These are phyloP conservation scores for Nyctibius bracteatus DNA, from an alignment of 2,113 vertebrate genomes.

Conservation along the genomic window DNA sequence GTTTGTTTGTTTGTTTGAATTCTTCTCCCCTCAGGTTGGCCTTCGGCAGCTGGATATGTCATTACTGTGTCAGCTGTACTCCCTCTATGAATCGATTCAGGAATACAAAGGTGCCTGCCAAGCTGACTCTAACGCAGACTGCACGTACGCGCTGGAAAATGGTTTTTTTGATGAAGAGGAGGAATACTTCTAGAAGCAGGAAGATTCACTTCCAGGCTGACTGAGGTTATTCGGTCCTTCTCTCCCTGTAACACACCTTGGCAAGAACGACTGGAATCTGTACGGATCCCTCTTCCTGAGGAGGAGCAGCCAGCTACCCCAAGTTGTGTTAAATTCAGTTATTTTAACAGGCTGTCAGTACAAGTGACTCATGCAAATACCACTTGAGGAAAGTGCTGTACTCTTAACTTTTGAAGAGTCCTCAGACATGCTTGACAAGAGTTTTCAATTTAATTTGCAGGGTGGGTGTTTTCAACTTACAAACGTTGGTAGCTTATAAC, in stretches of 20 bases:
- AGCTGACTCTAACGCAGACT: constrained; percentile 84
- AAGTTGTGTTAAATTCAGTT: constrained; percentile 24
- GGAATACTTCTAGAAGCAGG: constrained; percentile 82
- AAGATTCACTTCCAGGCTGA: background rate
- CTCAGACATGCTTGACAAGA: background rate
- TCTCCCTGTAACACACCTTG: background rate
- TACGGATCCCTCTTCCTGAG: background rate
- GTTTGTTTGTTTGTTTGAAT: background rate
- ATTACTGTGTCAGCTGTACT: constrained; percentile 95
- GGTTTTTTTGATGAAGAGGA: constrained; percentile 96
- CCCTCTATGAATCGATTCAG: constrained; percentile 96
- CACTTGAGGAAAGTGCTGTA: constrained; percentile 39
- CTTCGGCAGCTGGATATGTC: constrained; percentile 99
- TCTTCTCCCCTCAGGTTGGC: constrained; percentile 80
- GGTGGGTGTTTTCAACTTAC: constrained; percentile 20
- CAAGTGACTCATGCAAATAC: constrained; percentile 45
- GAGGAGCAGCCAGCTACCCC: background rate
- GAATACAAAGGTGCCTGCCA: constrained; percentile 98
- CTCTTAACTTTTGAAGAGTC: background rate
- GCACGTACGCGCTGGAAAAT: constrained; percentile 85
- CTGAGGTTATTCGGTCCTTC: constrained; percentile 8
- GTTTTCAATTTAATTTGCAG: constrained; percentile 23
- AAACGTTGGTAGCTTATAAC: constrained; percentile 22
- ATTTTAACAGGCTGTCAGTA: background rate
- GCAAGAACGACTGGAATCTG: constrained; percentile 70